phyloP scores from a whole-genome alignment of 2,113 vertebrate genomes.

The Phodopus roborovskii region DNA sequence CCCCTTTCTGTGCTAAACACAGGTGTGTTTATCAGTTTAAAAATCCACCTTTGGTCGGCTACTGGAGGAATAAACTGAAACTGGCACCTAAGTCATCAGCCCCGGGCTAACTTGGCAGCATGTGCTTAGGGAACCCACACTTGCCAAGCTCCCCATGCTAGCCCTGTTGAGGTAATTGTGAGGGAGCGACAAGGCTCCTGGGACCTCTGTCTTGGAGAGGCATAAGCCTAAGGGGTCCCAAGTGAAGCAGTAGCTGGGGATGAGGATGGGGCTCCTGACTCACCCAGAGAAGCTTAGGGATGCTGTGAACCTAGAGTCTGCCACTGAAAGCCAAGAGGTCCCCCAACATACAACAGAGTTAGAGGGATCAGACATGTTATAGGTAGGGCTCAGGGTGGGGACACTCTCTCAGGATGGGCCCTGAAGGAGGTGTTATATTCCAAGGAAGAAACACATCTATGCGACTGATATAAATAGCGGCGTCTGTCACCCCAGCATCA shows the following conservation, averaged over 20 bases:
- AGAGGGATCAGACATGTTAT: neutral
- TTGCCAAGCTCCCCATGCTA: neutral
- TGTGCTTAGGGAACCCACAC: neutral
- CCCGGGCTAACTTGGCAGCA: neutral
- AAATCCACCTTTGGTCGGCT: neutral
- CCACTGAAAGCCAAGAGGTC: rapidly evolving
- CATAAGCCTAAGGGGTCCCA: rapidly evolving
- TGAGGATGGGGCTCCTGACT: rapidly evolving
- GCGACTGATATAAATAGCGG: neutral
- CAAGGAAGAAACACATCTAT: neutral
- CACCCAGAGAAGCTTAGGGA: neutral
- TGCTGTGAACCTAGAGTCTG: rapidly evolving
- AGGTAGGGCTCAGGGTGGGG: neutral
- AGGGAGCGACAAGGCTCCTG: neutral
- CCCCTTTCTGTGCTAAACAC: neutral
- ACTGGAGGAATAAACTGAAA: neutral
- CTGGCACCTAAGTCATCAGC: neutral
- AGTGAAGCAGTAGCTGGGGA: neutral
- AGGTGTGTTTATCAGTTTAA: neutral
- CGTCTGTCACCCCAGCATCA: too few species aligned
- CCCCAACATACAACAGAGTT: too few species aligned
- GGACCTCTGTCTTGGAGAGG: neutral
- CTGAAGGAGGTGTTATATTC: neutral
- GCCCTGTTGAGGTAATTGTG: neutral
- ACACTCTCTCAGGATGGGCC: neutral